Evolutionary conservation across 37 sponge, comb jelly and placozoan species (phyloP).

Genomic region (Bolinopsis microptera): DNA sequence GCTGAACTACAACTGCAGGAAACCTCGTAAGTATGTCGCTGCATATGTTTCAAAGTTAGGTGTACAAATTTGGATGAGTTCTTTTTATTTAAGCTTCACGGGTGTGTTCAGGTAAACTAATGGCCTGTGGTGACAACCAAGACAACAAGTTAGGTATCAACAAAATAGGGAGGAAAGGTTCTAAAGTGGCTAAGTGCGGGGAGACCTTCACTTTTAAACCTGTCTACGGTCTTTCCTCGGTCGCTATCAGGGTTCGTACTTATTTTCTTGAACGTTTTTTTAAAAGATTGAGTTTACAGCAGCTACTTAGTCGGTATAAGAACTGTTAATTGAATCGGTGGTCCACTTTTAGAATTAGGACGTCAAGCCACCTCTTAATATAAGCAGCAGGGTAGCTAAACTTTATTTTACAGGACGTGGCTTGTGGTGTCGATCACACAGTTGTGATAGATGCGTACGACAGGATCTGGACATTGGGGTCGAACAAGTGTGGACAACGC

Average conservation of each 20-base stretch:
- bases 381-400: too few species aligned
- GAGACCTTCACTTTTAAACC: constrained; percentile 62
- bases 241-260: constrained; percentile 35
- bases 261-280: not conserved
- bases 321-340: too few species aligned
- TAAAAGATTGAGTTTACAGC: too few species aligned
- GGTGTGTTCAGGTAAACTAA: constrained; percentile 49
- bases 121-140: constrained; percentile 51
- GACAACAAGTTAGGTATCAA: constrained; percentile 60
- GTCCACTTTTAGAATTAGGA: too few species aligned
- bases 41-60: too few species aligned
- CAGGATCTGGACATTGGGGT: constrained; percentile 59
- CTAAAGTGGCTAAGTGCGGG: constrained; percentile 17
- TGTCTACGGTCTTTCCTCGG: constrained; percentile 25
- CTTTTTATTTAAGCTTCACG: too few species aligned
- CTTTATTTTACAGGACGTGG: constrained; percentile 8
- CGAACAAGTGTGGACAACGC: constrained; percentile 63
- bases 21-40: too few species aligned
- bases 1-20: too few species aligned
- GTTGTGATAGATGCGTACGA: constrained; percentile 37
- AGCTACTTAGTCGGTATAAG: too few species aligned
- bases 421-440: constrained; percentile 55
- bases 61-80: too few species aligned
- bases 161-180: constrained; percentile 58
- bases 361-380: too few species aligned